Evolutionary conservation across 2,113 vertebrate species (phyloP).

Genomic region (Dicentrarchus labrax): DNA sequence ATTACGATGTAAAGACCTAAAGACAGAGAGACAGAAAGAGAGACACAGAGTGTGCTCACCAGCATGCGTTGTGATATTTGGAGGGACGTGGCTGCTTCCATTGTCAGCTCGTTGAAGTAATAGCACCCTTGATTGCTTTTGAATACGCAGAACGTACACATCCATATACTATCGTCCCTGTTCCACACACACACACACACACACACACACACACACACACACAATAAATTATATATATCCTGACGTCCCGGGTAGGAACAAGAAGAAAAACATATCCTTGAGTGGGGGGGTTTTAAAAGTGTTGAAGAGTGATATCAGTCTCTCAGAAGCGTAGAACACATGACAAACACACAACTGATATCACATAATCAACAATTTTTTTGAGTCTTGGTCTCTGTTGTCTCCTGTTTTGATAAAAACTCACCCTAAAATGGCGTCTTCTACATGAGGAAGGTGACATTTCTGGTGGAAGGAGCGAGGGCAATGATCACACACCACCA

Average conservation of each 20-base stretch:
- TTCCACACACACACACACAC: constrained; percentile 24
- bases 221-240: too few relatives aligned
- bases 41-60: constrained; percentile 59
- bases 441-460: constrained; percentile 79
- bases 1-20: neutral
- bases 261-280: too few relatives aligned
- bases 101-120: constrained; percentile 1
- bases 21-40: neutral
- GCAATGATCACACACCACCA: constrained; percentile 79
- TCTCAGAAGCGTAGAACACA: too few relatives aligned
- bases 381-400: neutral
- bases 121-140: neutral
- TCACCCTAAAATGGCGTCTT: constrained; percentile 18
- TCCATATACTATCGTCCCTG: constrained; percentile 65
- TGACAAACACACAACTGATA: neutral
- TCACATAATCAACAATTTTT: neutral
- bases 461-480: constrained; percentile 81
- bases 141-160: constrained; percentile 79
- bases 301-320: too few relatives aligned
- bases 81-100: constrained; percentile 10
- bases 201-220: constrained; percentile 42
- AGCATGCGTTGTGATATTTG: constrained; percentile 52
- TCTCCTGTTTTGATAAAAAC: neutral
- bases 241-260: too few relatives aligned
- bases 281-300: too few relatives aligned